A percentile compares a stretch with the other conserved stretches of the same genome.
Conservation (phyloP, 2,113 vertebrate species). For the Hepsetus odoe region DNA sequence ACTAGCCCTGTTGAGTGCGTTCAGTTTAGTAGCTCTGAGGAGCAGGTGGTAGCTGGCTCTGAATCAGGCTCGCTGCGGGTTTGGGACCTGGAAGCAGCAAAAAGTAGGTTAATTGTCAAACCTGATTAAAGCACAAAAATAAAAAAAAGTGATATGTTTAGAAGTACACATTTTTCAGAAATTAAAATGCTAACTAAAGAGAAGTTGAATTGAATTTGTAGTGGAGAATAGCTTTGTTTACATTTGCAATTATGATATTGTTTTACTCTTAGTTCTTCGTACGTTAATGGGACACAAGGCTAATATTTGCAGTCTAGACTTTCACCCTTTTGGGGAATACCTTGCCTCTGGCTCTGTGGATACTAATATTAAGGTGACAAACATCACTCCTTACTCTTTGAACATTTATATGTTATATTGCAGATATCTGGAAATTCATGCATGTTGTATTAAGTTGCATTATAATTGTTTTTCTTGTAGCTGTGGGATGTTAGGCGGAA, state of each 20-base stretch:
- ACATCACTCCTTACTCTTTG: not conserved
- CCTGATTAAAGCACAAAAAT: not conserved
- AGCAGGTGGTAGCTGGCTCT: constrained; percentile 92
- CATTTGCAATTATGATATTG: not conserved
- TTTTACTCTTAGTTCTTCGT: constrained; percentile 79
- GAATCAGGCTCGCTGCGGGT: constrained; percentile 92
- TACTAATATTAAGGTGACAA: constrained; percentile 92
- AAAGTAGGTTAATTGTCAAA: constrained; percentile 79
- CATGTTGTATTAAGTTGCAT: not conserved
- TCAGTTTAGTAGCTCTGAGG: constrained; percentile 86
- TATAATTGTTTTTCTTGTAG: constrained; percentile 66
- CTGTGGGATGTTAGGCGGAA: constrained; percentile 96
- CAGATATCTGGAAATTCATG: not conserved
- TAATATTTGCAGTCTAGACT: constrained; percentile 91
- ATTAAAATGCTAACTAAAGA: not conserved
- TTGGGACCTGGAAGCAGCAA: constrained; percentile 97
- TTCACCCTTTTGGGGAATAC: constrained; percentile 90
- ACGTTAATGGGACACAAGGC: constrained; percentile 91
- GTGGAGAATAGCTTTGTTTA: not conserved
- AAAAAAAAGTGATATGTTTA: not conserved
- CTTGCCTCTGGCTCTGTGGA: constrained; percentile 93
- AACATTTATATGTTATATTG: not conserved
- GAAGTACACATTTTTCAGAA: not conserved
- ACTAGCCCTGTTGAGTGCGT: constrained; percentile 89
- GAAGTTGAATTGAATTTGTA: not conserved